Evolutionary conservation across 2,113 vertebrate genomes (phyloP), one percentile per base, ranked within the genome.

Genomic region (Spermophilus dauricus): DNA sequence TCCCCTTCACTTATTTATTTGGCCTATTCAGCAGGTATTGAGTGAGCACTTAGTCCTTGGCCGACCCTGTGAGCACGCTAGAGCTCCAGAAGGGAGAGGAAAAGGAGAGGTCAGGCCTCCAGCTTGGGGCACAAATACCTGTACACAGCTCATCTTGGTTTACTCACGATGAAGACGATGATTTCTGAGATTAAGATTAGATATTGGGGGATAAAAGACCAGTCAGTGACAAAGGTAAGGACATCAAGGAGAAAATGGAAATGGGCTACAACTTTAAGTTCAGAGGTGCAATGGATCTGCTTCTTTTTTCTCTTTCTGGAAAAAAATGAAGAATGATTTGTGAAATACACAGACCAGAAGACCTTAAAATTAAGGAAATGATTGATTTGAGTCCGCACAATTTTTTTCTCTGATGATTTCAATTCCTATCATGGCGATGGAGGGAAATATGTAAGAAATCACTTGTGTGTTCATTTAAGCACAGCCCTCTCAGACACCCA

Each of bases 261-360:
- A 17, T 28, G 13, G 39, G 32, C 72, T 39, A 30, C 18, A 48
- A 30, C 30, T 88, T 77, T 63, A n/a, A 65, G n/a, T 85, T 86
- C 42, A 17, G 2, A 7, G 17, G 3, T 72, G 10, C 0, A 20
- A 56, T 61, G 75, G 34, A 89, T 53, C 70, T 70, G 1, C 32
- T 85, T 39, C 30, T 56, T 87, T 83, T 67, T 75, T 72, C 48
- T 76, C 24, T 93, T 84, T 72, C 80, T 83, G 32, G 53, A 6
- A 92, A 92, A 48, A 94, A 92, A 85, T 30, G 48, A 92, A 30
- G 65, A 94, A 65, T 8, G 53, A 67, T 85, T 20, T 72, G 14
- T n/a, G 12, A 96, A 92, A 96, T 78, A 39, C 22, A 51, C 53
- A 70, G 58, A 48, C 51, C 32, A 91, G 58, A 34, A 83, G 69